phyloP scores from a whole-genome alignment of 2,797 vertebrate species.

The Catharus ustulatus region DNA sequence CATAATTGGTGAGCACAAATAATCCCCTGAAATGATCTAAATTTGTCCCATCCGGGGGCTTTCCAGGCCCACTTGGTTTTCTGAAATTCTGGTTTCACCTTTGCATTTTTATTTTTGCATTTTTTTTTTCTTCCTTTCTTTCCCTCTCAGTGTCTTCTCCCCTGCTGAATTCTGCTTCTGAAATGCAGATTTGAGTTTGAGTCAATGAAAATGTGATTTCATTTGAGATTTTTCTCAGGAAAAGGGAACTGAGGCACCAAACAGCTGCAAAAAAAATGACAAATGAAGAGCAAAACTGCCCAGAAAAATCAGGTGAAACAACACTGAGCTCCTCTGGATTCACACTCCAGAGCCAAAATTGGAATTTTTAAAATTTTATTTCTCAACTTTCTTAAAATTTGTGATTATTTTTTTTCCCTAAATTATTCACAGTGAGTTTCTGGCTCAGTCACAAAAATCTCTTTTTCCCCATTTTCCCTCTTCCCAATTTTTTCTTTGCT shows the following conservation, averaged over 20 bases:
- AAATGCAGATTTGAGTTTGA: neutral
- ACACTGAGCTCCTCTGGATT: neutral
- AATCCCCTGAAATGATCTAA: conserved; percentile 63
- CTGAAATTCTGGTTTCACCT: conserved; percentile 55
- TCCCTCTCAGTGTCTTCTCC: neutral
- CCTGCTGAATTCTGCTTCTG: neutral
- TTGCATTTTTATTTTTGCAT: neutral
- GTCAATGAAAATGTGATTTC: neutral
- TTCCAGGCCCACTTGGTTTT: conserved; percentile 43
- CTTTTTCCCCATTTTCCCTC: neutral
- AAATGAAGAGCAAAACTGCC: neutral
- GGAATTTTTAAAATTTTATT: neutral
- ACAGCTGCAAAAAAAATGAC: neutral
- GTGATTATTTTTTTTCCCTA: neutral
- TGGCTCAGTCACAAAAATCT: neutral
- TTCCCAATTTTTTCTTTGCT: neutral
- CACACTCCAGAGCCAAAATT: neutral
- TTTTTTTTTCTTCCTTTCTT: neutral
- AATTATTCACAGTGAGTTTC: neutral
- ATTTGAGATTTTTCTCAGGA: neutral
- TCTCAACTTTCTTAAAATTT: neutral
- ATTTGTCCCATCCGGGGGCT: conserved; percentile 58
- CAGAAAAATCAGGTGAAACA: neutral
- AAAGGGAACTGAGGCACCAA: conserved; percentile 13
- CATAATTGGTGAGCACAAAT: conserved; percentile 56